Evolutionary conservation across 2,888 invertebrate genomes (phyloP).

Genomic region (Caradrina kadenii): DNA sequence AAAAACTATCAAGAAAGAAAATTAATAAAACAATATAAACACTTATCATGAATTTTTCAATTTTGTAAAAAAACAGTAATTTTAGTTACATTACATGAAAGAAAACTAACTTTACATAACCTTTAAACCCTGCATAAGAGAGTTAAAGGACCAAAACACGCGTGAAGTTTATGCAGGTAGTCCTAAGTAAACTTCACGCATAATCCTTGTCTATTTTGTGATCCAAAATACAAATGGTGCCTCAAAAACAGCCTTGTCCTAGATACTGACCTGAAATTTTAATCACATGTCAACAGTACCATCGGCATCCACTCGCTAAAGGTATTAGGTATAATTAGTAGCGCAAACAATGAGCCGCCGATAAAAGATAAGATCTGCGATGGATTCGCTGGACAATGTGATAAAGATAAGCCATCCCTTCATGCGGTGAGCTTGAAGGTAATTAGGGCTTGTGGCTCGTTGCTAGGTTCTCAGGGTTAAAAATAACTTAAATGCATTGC

Average conservation of each 20-base stretch:
- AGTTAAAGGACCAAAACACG: not conserved
- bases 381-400: constrained; percentile 55
- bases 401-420: constrained; percentile 58
- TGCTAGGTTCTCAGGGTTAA: constrained; percentile 26
- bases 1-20: no score
- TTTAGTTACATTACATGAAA: not conserved
- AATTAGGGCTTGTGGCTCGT: constrained; percentile 39
- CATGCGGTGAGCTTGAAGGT: constrained; percentile 34
- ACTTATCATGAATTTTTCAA: not conserved
- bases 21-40: no score
- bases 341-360: constrained; percentile 56
- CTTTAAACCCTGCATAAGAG: not conserved
- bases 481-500: constrained; percentile 26
- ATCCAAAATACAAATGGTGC: constrained; percentile 38
- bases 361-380: constrained; percentile 59
- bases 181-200: constrained; percentile 14
- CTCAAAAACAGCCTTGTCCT: constrained; percentile 56
- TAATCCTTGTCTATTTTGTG: constrained; percentile 21
- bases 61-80: not conserved
- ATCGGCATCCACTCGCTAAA: constrained; percentile 45
- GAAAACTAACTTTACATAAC: not conserved
- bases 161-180: not conserved
- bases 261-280: constrained; percentile 60
- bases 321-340: constrained; percentile 63
- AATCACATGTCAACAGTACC: constrained; percentile 63